Conservation (phyloP, 2,888 invertebrate species). For the Sinopyrophorus schimmeli region DNA sequence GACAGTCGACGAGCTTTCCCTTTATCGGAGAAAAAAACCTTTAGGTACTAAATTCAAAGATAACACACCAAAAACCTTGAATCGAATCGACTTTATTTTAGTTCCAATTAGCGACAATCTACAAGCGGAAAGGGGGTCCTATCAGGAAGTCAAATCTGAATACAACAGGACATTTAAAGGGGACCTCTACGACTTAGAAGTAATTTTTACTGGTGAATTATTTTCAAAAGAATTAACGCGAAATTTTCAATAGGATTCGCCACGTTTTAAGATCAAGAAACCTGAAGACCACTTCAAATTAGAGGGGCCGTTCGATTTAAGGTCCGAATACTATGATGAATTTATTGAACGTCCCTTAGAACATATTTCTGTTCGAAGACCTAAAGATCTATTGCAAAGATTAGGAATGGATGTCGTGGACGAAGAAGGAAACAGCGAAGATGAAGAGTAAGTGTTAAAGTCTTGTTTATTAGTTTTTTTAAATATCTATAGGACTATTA, state of each 20-base stretch:
- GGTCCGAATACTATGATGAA: constrained; percentile 46
- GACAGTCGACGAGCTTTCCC: constrained; percentile 60
- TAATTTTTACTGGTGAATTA: too few species aligned
- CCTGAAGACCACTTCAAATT: constrained; percentile 47
- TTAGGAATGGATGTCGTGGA: constrained; percentile 29
- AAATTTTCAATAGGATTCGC: too few species aligned
- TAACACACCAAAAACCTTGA: too few species aligned
- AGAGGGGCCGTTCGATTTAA: constrained; percentile 52
- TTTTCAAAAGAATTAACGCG: too few species aligned
- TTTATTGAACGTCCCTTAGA: constrained; percentile 43
- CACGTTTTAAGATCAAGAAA: neutral
- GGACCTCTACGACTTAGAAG: constrained; percentile 30
- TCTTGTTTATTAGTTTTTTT: too few species aligned
- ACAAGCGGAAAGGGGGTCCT: constrained; percentile 47
- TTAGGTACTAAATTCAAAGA: too few species aligned
- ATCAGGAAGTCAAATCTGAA: constrained; percentile 50
- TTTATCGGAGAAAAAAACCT: constrained; percentile 56
- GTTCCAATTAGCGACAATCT: constrained; percentile 46
- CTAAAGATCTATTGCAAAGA: constrained; percentile 27
- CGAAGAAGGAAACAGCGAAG: constrained; percentile 32
- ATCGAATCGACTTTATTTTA: too few species aligned
- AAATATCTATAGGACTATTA: too few species aligned
- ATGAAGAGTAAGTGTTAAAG: constrained; percentile 34
- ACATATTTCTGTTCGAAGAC: constrained; percentile 25
- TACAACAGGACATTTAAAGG: constrained; percentile 49